Conservation (phyloP, 2,888 invertebrate genomes). For the Lasioglossum morio region DNA sequence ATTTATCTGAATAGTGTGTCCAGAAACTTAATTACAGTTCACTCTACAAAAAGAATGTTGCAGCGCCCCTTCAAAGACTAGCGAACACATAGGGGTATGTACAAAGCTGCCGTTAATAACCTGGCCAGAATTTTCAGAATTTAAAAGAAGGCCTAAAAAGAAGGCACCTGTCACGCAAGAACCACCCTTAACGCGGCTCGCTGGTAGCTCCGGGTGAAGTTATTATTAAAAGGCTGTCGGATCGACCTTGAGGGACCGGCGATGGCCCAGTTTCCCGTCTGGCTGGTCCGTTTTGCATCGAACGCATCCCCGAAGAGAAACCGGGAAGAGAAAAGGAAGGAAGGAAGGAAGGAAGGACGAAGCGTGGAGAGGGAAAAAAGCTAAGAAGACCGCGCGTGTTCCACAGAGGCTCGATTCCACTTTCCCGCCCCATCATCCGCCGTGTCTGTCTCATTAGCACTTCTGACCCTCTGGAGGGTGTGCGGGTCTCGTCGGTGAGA, state of each 20-base stretch:
- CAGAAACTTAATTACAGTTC: neutral
- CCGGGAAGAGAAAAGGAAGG: slow-evolving; percentile 8
- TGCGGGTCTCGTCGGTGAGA: slow-evolving; percentile 35
- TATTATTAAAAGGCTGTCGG: slow-evolving; percentile 40
- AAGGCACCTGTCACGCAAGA: neutral
- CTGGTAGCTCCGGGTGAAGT: neutral
- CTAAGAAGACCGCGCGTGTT: slow-evolving; percentile 6
- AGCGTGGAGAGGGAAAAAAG: neutral
- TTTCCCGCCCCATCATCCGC: slow-evolving; percentile 63
- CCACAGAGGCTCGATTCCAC: slow-evolving; percentile 64
- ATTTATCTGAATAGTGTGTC: no score
- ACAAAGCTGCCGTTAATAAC: neutral
- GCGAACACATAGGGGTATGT: neutral
- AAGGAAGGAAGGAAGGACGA: slow-evolving; percentile 2
- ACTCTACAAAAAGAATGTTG: no score
- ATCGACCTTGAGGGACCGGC: slow-evolving; percentile 49
- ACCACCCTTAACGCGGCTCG: neutral
- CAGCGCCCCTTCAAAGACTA: neutral
- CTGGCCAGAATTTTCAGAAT: neutral
- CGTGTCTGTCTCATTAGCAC: slow-evolving; percentile 70
- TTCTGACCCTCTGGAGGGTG: slow-evolving; percentile 63
- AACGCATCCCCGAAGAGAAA: slow-evolving; percentile 3
- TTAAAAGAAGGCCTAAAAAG: neutral
- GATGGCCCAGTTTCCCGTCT: slow-evolving; percentile 57
- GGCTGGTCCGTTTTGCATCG: slow-evolving; percentile 40